Percentiles rank a stretch among this genome's conserved stretches.
phyloP scores from a whole-genome alignment of 2,888 invertebrate species.

The Sinodicranocentrus sp. region DNA sequence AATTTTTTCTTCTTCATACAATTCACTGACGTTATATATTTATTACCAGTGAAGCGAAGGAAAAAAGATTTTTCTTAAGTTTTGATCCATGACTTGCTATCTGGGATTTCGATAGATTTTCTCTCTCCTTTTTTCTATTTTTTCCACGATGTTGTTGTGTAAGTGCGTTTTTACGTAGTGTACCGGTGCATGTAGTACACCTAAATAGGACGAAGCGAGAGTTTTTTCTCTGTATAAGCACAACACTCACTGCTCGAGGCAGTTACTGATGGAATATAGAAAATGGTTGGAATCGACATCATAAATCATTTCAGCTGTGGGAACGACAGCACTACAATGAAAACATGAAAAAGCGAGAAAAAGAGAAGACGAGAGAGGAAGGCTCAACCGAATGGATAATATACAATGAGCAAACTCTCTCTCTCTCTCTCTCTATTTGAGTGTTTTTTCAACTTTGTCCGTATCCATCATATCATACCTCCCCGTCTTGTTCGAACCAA shows the following conservation, averaged over 20 bases:
- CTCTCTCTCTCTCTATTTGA: constrained; percentile 2
- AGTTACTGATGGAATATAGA: constrained; percentile 71
- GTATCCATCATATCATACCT: too few relatives aligned
- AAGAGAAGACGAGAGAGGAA: constrained; percentile 22
- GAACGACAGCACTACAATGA: constrained; percentile 77
- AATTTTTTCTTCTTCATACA: constrained; percentile 22
- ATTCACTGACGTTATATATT: constrained; percentile 51
- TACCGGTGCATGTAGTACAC: constrained; percentile 18
- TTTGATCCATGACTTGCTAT: constrained; percentile 57
- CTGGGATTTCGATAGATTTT: constrained; percentile 41
- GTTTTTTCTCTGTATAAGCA: constrained; percentile 5
- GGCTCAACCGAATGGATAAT: constrained; percentile 52
- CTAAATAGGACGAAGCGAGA: background rate
- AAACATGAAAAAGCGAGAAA: constrained; percentile 65
- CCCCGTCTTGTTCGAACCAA: too few relatives aligned
- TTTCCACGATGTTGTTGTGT: constrained; percentile 25
- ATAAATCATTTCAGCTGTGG: constrained; percentile 76
- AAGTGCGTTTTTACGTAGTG: constrained; percentile 54
- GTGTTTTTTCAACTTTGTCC: constrained; percentile 20
- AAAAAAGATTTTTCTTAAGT: constrained; percentile 60
- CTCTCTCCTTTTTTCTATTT: background rate
- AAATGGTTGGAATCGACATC: constrained; percentile 76
- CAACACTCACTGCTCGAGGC: constrained; percentile 52
- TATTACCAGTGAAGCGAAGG: constrained; percentile 56
- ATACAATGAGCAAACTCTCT: constrained; percentile 48